Base-by-base conservation (phyloP, 2,888 invertebrate genomes). In the Drosophila demipolita region DNA sequence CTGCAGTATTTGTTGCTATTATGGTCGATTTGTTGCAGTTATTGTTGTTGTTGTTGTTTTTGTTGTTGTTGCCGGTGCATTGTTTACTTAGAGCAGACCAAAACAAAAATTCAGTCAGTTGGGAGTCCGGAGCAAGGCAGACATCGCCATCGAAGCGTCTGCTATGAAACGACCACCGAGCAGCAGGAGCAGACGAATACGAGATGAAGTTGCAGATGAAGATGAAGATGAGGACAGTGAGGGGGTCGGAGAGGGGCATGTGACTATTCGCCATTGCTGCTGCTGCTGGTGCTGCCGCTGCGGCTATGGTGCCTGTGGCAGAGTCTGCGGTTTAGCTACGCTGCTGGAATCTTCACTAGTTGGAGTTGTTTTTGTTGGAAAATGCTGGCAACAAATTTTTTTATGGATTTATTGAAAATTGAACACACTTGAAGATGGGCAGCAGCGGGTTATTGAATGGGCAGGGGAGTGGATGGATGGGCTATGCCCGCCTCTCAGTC, bases 381-480 rank as follows among this genome's bases (percentile, higher is more conserved):
- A 73, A 66, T 29, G 65, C 66, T 60, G 53, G 67, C 69, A 73
- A 73, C 71, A 70, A 64, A 60, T 77, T 81, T 89, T 60, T 60
- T 87, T 87, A 87, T 87, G 81, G 85, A 87, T 83, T 87, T 89
- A 87, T 87, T 81, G 89, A 89, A 87, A 89, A 87, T 87, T 87
- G 87, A 89, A 87, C 84, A 78, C 87, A 89, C 87, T 87, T 87
- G 71, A 82, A 71, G 75, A 60, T 33, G 64, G 45, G 20, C 32
- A 42, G 26, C 50, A 12, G 36, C 11, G 15, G 45, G 26, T 23
- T 7, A 45, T 38, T 35, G 26, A 20, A 15, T 23, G 45, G 15
- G 4, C 15, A 36, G 17, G 45, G 23, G 11, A 45, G 23, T 4
- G 23, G 23, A 23, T 1, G 55, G 5, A 52, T n/a, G n/a, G 60